Evolutionary conservation across 2,888 invertebrate species (phyloP).

Genomic region (Pristionchus japonicus): DNA sequence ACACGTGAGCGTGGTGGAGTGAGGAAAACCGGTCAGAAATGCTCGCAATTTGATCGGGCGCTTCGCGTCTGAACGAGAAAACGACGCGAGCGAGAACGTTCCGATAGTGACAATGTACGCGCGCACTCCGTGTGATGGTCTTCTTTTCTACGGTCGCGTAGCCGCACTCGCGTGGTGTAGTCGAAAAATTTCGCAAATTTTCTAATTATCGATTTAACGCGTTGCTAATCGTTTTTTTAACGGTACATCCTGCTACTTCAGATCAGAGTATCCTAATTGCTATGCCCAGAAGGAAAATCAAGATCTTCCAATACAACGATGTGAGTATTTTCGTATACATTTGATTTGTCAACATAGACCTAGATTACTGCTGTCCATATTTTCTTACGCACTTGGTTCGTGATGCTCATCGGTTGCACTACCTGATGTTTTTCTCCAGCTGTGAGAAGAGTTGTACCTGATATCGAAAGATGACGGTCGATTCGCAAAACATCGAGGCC

Average conservation of each 20-base stretch:
- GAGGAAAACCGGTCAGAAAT: constrained; percentile 31
- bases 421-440: constrained; percentile 26
- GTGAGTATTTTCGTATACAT: constrained; percentile 9
- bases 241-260: not conserved
- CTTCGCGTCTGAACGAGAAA: too few species aligned
- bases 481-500: constrained; percentile 37
- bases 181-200: not conserved
- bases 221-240: too few species aligned
- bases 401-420: constrained; percentile 35
- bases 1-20: not conserved
- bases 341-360: too few species aligned
- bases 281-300: not conserved
- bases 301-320: not conserved
- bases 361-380: too few species aligned
- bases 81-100: not conserved
- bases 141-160: not conserved
- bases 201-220: not conserved
- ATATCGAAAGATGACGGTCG: constrained; percentile 43
- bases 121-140: not conserved
- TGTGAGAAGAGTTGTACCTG: constrained; percentile 39
- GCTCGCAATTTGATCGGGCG: constrained; percentile 19
- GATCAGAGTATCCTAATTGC: not conserved
- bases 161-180: not conserved
- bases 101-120: too few species aligned
- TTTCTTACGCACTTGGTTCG: not conserved